Evolutionary conservation across 2,888 invertebrate species (phyloP), one percentile per base, ranked within the genome.

Genomic region (Maniola hyperantus): DNA sequence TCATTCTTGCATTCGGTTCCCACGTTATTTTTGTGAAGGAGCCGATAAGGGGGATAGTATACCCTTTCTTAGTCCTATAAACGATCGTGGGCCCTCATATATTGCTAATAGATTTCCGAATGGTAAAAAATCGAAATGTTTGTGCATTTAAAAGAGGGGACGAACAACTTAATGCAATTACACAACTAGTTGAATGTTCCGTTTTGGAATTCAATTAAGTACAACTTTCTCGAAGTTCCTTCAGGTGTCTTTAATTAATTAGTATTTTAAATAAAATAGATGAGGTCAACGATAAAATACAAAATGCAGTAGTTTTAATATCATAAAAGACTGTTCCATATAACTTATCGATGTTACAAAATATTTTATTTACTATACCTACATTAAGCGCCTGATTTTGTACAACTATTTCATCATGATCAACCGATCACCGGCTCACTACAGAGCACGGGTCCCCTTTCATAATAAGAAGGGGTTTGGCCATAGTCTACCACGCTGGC

Each of bases 61-160:
- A 89, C 91, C 91, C 91, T 91, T 91, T 88, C 86, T 87, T 84
- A 83, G 84, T 81, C 81, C 81, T 83, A 82, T 82, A 83, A 87
- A 84, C 84, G 86, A 85, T 85, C 83, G 87, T 82, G 81, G 84
- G 81, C 81, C 85, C 83, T 89, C 89, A 89, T 91, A 89, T 89
- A 89, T 89, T 87, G 85, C 88, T 89, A 88, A 91, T 91, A 90
- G 87, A 88, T 88, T 87, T 88, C 78, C 83, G 80, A 88, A 85
- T 79, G 80, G 84, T 84, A 77, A 79, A 85, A 82, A 79, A 77
- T 84, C 80, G 80, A 79, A 82, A 81, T 79, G 73, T 73, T 76
- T 75, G 81, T 88, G 84, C 82, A 84, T 88, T 84, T 81, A 73
- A 78, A 84, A 81, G 74, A 82, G 80, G 82, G 80, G 79, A 77